Conservation (phyloP, 2,888 invertebrate genomes). For the Caenorhabditis imperialis region DNA sequence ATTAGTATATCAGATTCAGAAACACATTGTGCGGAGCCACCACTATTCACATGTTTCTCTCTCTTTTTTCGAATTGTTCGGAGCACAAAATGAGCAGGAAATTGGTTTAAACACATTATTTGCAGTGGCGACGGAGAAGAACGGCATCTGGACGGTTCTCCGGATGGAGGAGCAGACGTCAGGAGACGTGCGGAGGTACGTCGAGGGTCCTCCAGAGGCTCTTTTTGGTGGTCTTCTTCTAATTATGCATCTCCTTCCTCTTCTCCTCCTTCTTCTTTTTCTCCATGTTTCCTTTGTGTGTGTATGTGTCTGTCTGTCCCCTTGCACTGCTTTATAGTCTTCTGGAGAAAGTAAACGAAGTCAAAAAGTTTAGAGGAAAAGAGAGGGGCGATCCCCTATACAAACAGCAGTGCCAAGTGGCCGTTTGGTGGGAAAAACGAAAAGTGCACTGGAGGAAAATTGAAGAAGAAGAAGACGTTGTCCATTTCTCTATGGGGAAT, state of each 20-base stretch:
- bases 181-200: too few species aligned
- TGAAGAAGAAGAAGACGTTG: too few species aligned
- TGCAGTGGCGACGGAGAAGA: too few species aligned
- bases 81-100: too few species aligned
- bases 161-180: too few species aligned
- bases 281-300: conserved; percentile 2
- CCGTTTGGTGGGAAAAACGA: conserved; percentile 45
- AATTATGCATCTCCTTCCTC: conserved; percentile 48
- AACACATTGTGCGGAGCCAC: too few species aligned
- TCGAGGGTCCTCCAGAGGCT: background rate
- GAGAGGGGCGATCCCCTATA: conserved; percentile 19
- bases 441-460: background rate
- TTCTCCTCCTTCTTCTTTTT: conserved; percentile 14
- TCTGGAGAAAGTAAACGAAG: conserved; percentile 38
- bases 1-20: conserved; percentile 37
- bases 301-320: conserved; percentile 29
- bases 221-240: conserved; percentile 24
- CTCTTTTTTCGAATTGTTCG: too few species aligned
- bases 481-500: too few species aligned
- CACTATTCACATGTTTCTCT: too few species aligned
- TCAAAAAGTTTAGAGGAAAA: conserved; percentile 30
- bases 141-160: too few species aligned
- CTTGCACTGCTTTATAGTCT: conserved; percentile 20
- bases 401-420: conserved; percentile 45
- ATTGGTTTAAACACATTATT: too few species aligned